A percentile compares a stretch with the other conserved stretches of the same genome.
Evolutionary conservation across 23 tunicate genomes (phyloP).

Genomic region (Styela plicata): DNA sequence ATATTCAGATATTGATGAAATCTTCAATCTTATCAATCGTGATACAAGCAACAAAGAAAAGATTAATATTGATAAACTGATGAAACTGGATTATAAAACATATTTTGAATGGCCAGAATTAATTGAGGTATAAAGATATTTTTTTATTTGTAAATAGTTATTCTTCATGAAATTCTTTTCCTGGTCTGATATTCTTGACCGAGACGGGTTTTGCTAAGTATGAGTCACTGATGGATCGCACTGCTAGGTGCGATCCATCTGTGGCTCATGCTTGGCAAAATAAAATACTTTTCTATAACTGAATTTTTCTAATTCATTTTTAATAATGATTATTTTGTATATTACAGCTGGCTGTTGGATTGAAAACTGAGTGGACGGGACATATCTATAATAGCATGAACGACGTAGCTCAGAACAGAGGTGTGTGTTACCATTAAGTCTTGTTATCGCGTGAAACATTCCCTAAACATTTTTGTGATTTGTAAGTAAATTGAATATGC

Average conservation of each 20-base stretch:
- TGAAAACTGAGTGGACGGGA: conserved; percentile 22
- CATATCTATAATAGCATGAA: conserved; percentile 82
- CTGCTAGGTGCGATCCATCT: no score
- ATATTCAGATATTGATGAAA: neutral
- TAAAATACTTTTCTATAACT: no score
- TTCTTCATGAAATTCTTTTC: neutral
- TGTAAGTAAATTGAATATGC: no score
- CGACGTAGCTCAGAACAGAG: conserved; percentile 82
- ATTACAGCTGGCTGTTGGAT: conserved; percentile 66
- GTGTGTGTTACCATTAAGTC: conserved; percentile 37
- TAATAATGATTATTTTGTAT: no score
- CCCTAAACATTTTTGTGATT: no score
- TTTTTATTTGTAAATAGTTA: neutral
- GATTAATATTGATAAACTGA: neutral
- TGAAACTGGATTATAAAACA: neutral
- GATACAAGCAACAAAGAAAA: neutral
- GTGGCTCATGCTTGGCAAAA: no score
- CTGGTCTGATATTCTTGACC: no score
- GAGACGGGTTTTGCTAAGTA: no score
- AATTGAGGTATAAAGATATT: neutral
- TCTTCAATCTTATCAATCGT: neutral
- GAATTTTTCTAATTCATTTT: no score
- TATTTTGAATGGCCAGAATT: conserved; percentile 20
- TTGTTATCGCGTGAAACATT: no score
- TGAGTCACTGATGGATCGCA: no score